Evolutionary conservation across 1,140 invertebrate species (phyloP), one percentile per base, ranked within the genome.

Genomic region (Theocolax elegans): DNA sequence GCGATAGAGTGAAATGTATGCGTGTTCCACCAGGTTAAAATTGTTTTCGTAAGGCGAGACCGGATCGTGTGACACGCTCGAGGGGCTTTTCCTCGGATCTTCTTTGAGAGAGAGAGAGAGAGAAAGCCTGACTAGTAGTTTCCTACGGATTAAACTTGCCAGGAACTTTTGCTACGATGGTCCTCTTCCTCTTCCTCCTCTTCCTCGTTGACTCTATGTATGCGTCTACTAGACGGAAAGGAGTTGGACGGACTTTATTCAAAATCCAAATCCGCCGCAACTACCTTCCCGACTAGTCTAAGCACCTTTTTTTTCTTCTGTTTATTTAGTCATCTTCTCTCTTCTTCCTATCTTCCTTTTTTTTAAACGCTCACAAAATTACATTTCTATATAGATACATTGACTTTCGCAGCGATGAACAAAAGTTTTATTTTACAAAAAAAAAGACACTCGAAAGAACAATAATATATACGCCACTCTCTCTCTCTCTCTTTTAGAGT

Each of bases 221-320:
- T 77, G 74, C 76, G 75, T 74, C 76, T 67, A 77, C 80, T 31
- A 85, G 84, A 86, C 88, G 87, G 88, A 88, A 88, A 87, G 85
- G 86, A 88, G 88, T 88, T 88, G 87, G 87, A 88, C 88, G 88
- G 87, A 89, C 85, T 89, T 82, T 72, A 74, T 76, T 75, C 67
- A 69, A 81, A 75, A 72, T 73, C 79, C 76, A 46, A 89, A 89
- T 89, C 88, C 88, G 88, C 88, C 88, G 88, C 88, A 89, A 89
- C 88, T 89, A 88, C 88, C 88, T 89, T 89, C 88, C 88, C 88
- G 88, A 89, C 84, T 66, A 67, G 76, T 75, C 66, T 29, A 23
- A 3, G 4, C 23, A 4, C 23, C 48, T 63, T 65, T 13, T 51
- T 65, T 59, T 19, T 58, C 58, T 31, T 67, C 21, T 35, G 4